Percentiles rank a stretch among this genome's conserved stretches.
phyloP scores from a whole-genome alignment of 2,888 invertebrate species.

The Drosophila eohydei region DNA sequence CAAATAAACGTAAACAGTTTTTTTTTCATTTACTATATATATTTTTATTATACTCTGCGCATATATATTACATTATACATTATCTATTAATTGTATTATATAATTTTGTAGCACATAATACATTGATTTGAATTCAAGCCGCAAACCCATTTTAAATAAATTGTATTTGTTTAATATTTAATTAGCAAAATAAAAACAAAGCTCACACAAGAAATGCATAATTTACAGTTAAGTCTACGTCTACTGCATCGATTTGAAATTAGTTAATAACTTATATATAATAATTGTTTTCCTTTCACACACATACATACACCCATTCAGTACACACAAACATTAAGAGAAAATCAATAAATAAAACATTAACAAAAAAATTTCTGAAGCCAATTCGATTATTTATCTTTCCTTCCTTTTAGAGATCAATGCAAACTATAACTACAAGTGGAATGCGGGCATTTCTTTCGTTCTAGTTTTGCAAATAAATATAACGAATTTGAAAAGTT shows the following conservation, averaged over 20 bases:
- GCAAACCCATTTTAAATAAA: constrained; percentile 56
- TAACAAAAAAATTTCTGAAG: constrained; percentile 55
- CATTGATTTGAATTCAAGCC: constrained; percentile 58
- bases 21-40: constrained; percentile 37
- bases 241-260: constrained; percentile 58
- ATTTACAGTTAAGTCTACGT: constrained; percentile 69
- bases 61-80: constrained; percentile 61
- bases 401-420: constrained; percentile 38
- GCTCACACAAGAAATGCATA: constrained; percentile 57
- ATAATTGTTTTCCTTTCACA: constrained; percentile 62
- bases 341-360: constrained; percentile 78
- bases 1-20: constrained; percentile 44
- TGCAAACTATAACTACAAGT: constrained; percentile 36
- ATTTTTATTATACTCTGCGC: constrained; percentile 61
- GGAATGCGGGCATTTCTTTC: constrained; percentile 31
- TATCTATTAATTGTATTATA: constrained; percentile 66
- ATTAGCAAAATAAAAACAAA: constrained; percentile 56
- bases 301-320: constrained; percentile 22
- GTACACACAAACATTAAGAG: constrained; percentile 48
- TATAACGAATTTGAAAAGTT: constrained; percentile 33
- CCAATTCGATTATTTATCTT: constrained; percentile 14
- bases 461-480: constrained; percentile 5
- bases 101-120: constrained; percentile 58
- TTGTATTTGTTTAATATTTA: constrained; percentile 44
- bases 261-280: constrained; percentile 70